Conservation (phyloP, 2,113 vertebrate genomes). For the Cebidichthys violaceus region DNA sequence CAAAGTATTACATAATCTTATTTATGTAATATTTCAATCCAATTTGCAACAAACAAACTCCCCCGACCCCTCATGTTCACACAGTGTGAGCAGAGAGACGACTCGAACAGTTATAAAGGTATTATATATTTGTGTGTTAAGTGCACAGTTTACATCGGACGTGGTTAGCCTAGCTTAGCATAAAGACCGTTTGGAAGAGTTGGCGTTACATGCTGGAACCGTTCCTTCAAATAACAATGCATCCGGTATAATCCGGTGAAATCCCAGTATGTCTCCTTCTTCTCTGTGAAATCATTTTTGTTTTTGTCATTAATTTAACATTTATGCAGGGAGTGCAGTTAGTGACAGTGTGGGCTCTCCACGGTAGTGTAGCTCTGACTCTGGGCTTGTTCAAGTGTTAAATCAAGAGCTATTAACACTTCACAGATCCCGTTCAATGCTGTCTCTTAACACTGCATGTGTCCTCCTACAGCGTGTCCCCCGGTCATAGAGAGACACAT, state of each 20-base stretch:
- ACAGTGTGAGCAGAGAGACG: background rate
- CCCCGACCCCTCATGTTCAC: background rate
- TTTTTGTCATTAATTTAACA: background rate
- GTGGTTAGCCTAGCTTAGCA: conserved; percentile 6
- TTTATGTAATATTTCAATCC: conserved; percentile 62
- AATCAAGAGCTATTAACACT: background rate
- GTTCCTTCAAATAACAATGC: background rate
- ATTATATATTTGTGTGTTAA: background rate
- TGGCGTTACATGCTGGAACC: background rate
- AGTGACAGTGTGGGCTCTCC: background rate
- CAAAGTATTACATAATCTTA: conserved; percentile 39
- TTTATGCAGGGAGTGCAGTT: background rate
- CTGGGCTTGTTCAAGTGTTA: background rate
- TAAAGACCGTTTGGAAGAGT: background rate
- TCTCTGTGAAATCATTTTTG: too few relatives aligned
- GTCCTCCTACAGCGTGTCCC: background rate
- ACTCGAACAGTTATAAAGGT: background rate
- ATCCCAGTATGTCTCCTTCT: too few relatives aligned
- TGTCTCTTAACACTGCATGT: background rate
- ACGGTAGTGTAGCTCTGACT: background rate
- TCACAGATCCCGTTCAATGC: background rate
- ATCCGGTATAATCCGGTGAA: background rate
- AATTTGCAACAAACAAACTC: conserved; percentile 30
- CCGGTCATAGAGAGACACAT: background rate
- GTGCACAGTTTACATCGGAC: background rate